These are phyloP conservation scores for Parus major DNA, from an alignment of 2,113 vertebrate genomes.

Conservation along the genomic window DNA sequence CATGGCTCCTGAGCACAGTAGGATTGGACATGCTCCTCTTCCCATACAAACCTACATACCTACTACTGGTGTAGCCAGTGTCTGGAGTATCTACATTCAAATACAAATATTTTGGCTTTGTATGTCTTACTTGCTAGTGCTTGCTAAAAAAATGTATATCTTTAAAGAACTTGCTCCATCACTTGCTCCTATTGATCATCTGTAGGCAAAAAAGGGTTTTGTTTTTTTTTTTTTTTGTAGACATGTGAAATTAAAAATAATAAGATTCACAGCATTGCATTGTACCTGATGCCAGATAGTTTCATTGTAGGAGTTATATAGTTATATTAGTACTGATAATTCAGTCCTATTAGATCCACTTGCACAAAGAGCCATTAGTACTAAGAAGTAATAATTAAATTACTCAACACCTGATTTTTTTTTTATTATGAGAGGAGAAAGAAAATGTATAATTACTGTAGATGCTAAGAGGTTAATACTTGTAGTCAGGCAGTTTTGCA, in stretches of 20 bases:
- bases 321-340: neutral
- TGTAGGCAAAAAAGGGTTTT: neutral
- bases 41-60: too few relatives aligned
- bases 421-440: neutral
- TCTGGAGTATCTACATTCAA: neutral
- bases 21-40: neutral
- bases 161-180: neutral
- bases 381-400: neutral
- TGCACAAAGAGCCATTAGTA: neutral
- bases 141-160: neutral
- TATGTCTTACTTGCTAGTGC: neutral
- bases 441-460: neutral
- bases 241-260: neutral
- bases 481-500: neutral
- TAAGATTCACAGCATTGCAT: neutral
- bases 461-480: neutral
- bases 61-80: neutral
- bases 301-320: neutral
- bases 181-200: neutral
- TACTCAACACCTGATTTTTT: neutral
- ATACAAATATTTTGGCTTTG: neutral
- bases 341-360: neutral
- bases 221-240: neutral
- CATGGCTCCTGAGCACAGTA: fast-evolving
- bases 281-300: neutral